Evolutionary conservation across 1,140 invertebrate genomes (phyloP), one percentile per base, ranked within the genome.

Genomic region (Atopsyche davidsoni): DNA sequence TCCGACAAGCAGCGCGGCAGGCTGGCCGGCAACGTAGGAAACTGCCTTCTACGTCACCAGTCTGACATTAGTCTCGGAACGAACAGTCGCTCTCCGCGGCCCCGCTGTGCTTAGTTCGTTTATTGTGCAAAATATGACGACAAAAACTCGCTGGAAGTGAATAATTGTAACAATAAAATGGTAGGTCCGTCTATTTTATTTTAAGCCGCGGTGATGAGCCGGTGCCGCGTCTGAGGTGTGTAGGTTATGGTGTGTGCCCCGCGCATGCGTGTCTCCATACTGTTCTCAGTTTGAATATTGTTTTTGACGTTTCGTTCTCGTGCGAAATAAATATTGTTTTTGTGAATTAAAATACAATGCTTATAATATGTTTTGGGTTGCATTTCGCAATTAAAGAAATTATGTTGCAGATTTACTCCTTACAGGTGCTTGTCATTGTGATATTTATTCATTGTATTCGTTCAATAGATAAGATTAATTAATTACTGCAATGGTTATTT

Each of bases 21-120:
- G n/a, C 32, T 4, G n/a, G 32, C 16, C 32, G 32, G 32, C 11
- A 34, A 34, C 16, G 32, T 16, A 34, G 32, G 3, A 11, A 34
- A 16, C 32, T 16, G 32, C 16, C 16, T 34, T 34, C 11, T n/a
- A 34, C 3, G 16, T 13, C n/a, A 34, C 32, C 32, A 34, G 32
- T 34, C 32, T 34, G 32, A 34, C 32, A 34, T 34, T 34, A 34
- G 32, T 16, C n/a, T 34, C 32, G 32, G 16, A 34, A 13, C 16
- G 32, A 11, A 13, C 16, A 13, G 32, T 34, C 32, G 32, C 32
- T 11, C 32, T 11, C 16, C 32, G 32, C n/a, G n/a, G 4, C 3
- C 16, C 32, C 16, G 32, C 4, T 34, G n/a, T 4, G 11, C 16
- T 34, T 34, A 13, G 16, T 13, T 34, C 16, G n/a, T 11, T 34